Base-by-base conservation (phyloP, 1,140 invertebrate species). In the Caerostris darwini region DNA sequence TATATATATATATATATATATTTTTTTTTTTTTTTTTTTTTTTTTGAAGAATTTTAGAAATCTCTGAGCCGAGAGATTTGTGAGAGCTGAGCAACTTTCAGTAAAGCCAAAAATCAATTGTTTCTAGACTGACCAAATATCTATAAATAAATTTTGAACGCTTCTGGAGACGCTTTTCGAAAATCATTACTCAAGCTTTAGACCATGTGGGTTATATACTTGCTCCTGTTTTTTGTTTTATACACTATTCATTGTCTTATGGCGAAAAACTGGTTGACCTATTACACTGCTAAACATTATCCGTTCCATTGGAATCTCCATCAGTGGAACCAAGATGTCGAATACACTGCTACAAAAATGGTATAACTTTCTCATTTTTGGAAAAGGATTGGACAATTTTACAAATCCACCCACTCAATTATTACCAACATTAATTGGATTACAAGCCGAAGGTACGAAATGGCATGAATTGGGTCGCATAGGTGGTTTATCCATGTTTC, bases 271-370 rank as follows among this genome's bases (percentile, higher is more conserved):
- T 88, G 64, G 2, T 6, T 59, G 1, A 7, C 50, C 3, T 90
- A 90, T 58, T 90, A 90, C n/a, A 90, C 88, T 0, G 64, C 88
- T 3, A 34, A 90, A 71, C 61, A 10, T 17, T 34, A 89, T 3
- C 61, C 64, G 0, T 89, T 89, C 71, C 88, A 90, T 71, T 90
- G 53, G 67, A 90, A 90, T 58, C 50, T 90, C 3, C 34, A 50
- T 3, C 61, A 67, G 12, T 90, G 88, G 88, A 90, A 90, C 53
- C 88, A 90, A 90, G 88, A 90, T 90, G 88, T 90, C 64, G 64
- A 71, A 57, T 53, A 57, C 53, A 12, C 71, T 19, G 1, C 71
- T 71, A 67, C 71, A 56, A 0, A n/a, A 90, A 19, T 90, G 88
- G 88, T 71, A 71, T 71, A 54, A 90, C 3, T 53, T 34, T 8